A percentile compares a stretch with the other conserved stretches of the same genome.
Conservation (phyloP, 2,888 invertebrate genomes). For the Timandra comae region DNA sequence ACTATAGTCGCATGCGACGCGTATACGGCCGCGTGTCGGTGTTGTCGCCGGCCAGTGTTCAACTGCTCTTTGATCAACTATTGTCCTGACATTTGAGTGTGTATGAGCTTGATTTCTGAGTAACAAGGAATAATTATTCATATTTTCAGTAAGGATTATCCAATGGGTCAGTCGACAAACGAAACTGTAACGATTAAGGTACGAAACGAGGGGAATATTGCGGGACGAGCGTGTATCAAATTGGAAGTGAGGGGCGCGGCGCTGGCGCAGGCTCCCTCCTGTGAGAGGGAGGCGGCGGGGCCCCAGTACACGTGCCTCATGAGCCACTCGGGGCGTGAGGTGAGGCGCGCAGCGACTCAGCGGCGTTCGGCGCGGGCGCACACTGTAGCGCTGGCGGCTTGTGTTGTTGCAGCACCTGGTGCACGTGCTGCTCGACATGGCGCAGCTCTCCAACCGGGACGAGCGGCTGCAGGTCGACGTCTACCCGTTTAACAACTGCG, state of each 20-base stretch:
- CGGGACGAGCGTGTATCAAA: slow-evolving; percentile 32
- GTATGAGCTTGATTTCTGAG: background rate
- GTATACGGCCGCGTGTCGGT: too few relatives aligned
- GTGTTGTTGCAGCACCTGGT: too few relatives aligned
- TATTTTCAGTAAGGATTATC: slow-evolving; percentile 18
- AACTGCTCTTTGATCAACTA: background rate
- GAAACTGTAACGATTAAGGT: slow-evolving; percentile 30
- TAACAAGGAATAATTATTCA: too few relatives aligned
- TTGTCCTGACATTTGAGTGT: background rate
- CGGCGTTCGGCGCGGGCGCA: too few relatives aligned
- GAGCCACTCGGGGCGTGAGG: background rate
- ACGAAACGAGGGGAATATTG: slow-evolving; percentile 33
- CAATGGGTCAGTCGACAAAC: slow-evolving; percentile 28
- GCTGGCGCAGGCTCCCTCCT: slow-evolving; percentile 9
- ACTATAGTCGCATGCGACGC: too few relatives aligned
- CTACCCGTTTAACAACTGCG: too few relatives aligned
- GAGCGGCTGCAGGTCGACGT: too few relatives aligned
- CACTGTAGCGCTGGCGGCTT: too few relatives aligned
- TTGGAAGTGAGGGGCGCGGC: slow-evolving; percentile 33
- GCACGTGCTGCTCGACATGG: too few relatives aligned
- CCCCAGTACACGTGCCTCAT: background rate
- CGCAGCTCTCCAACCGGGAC: too few relatives aligned
- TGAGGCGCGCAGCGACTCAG: background rate
- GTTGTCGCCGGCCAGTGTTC: background rate
- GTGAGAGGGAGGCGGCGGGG: background rate